Evolutionary conservation across 2,888 invertebrate species (phyloP).

Genomic region (Fragum sueziense): DNA sequence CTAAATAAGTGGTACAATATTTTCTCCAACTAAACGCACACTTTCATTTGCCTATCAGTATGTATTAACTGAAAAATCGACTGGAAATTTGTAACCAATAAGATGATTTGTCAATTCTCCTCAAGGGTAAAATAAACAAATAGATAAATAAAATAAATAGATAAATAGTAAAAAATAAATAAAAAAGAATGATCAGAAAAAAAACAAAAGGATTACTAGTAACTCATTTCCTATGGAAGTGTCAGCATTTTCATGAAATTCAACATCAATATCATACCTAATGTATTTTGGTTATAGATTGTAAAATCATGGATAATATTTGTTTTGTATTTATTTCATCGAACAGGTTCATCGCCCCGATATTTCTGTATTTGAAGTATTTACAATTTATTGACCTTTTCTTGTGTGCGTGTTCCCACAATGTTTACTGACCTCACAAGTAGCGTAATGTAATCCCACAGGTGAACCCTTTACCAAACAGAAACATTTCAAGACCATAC

Average conservation of each 20-base stretch:
- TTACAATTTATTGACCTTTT: conserved; percentile 5
- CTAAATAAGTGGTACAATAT: no score
- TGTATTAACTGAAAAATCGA: no score
- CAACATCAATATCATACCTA: neutral
- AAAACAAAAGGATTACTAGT: no score
- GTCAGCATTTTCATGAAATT: neutral
- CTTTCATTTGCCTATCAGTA: no score
- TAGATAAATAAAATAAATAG: no score
- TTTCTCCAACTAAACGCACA: no score
- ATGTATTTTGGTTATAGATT: neutral
- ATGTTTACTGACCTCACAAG: conserved; percentile 13
- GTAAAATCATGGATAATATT: neutral
- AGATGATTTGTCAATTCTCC: no score
- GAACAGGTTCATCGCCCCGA: conserved; percentile 5
- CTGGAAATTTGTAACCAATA: no score
- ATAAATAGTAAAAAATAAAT: no score
- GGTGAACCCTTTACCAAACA: neutral
- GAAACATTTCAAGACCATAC: neutral
- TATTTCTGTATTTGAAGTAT: conserved; percentile 14
- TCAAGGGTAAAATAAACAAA: no score
- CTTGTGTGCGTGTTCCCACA: neutral
- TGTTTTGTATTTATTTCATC: neutral
- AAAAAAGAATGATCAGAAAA: no score
- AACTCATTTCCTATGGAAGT: no score
- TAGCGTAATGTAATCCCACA: neutral